A percentile compares a stretch with the other conserved stretches of the same genome.
phyloP scores from a whole-genome alignment of 2,113 vertebrate genomes.

The Menura novaehollandiae region DNA sequence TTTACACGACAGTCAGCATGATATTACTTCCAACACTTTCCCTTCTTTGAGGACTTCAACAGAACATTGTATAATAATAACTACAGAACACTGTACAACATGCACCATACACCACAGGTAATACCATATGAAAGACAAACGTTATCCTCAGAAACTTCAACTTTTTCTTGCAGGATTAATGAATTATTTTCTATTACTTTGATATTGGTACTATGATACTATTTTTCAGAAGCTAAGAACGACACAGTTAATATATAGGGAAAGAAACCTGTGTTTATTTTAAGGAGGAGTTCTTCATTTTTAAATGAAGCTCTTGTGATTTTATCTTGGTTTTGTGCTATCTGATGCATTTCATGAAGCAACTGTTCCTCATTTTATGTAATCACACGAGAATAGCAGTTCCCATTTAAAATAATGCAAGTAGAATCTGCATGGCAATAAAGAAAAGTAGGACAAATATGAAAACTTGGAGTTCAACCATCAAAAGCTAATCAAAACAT shows the following conservation, averaged over 20 bases:
- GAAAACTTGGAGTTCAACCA: not conserved
- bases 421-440: not conserved
- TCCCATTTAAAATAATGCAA: not conserved
- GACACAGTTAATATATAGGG: not conserved
- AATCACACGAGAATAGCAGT: not conserved
- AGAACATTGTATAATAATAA: not conserved
- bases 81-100: not conserved
- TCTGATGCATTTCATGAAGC: not conserved
- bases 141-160: not conserved
- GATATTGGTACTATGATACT: not conserved
- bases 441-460: not conserved
- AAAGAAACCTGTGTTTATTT: not conserved
- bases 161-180: not conserved
- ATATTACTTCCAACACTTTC: not conserved
- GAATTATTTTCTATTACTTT: not conserved
- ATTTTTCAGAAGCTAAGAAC: not conserved
- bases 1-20: not conserved
- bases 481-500: not conserved
- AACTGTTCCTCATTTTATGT: conserved; percentile 11
- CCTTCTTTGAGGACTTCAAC: not conserved
- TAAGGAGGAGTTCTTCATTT: not conserved
- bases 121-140: not conserved
- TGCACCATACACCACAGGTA: not conserved
- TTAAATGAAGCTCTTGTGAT: not conserved
- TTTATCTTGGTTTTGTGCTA: conserved; percentile 9